Percentiles rank a stretch among this genome's conserved stretches.
These are phyloP conservation scores for Phoenicopterus ruber DNA, from an alignment of 2,113 vertebrate genomes.

Conservation along the genomic window DNA sequence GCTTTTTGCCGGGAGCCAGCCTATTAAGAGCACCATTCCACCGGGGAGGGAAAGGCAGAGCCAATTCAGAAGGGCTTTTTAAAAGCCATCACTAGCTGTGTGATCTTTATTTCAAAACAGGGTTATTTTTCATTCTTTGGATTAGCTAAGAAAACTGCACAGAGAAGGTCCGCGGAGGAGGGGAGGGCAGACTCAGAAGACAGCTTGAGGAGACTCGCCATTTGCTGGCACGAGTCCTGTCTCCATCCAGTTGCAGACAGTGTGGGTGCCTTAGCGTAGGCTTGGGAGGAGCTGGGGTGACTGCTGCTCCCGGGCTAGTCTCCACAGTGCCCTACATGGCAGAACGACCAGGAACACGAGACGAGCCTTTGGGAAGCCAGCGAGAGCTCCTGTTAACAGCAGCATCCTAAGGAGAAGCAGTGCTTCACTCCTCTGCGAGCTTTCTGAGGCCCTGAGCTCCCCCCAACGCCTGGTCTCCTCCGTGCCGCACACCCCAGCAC, in stretches of 20 bases:
- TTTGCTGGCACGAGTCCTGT: background rate
- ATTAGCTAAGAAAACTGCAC: constrained; percentile 1
- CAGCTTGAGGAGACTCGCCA: background rate
- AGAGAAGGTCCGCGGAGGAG: background rate
- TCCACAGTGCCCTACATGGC: background rate
- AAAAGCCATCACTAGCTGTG: constrained; percentile 14
- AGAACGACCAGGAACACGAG: fast-evolving
- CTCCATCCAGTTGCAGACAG: background rate
- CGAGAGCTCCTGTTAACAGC: background rate
- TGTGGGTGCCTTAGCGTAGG: background rate
- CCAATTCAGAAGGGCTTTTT: background rate
- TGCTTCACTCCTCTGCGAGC: background rate
- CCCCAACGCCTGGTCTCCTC: background rate
- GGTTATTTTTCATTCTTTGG: background rate
- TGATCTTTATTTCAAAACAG: constrained; percentile 18
- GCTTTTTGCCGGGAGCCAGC: constrained; percentile 6
- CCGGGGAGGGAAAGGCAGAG: background rate
- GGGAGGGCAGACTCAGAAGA: background rate
- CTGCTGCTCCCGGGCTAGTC: background rate
- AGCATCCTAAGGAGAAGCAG: background rate
- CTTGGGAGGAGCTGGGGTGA: background rate
- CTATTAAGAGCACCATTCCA: background rate
- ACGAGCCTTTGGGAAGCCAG: background rate
- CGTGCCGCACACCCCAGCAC: fast-evolving
- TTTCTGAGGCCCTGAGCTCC: background rate